Base-by-base conservation (phyloP, 2,797 vertebrate genomes). In the Ictinia mississippiensis region DNA sequence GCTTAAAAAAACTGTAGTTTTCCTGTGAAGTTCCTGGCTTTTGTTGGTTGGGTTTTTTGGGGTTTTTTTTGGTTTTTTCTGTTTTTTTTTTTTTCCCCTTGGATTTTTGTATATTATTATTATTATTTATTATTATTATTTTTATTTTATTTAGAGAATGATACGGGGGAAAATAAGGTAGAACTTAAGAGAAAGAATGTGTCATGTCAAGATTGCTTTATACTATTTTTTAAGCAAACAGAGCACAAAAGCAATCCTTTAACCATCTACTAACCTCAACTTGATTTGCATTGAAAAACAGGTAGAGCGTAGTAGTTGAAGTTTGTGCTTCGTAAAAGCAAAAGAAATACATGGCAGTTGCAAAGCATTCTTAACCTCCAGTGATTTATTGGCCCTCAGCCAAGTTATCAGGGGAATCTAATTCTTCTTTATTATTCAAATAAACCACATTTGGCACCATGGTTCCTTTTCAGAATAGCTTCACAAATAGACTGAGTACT, bases 381-480 rank as follows among this genome's bases (percentile, higher is more conserved):
- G 97, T 98, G 98, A 98, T 98, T 98, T 99, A 98, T 97, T 98
- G 98, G 98, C 98, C 98, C 98, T 98, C 96, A 92, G 98, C 98
- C 98, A 98, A 98, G 98, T 98, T 97, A 98, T 98, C 98, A 98
- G 98, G 98, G 98, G 97, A 98, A 98, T 98, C 98, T 98, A 98
- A 98, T 98, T 98, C 98, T 98, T 98, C 98, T 98, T 98, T 98
- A 98, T 98, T 98, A 98, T 98, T 98, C 98, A 98, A 98, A 98
- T 98, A 98, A 98, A 98, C 98, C 98, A 98, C 98, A 98, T 98
- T 98, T 98, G 98, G 98, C 98, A 98, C 98, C 97, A 98, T 98
- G 98, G 98, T 98, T 98, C 98, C 97, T 98, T 98, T 98, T 98
- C 97, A 98, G 97, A 98, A 98, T 98, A 98, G 98, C 98, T 98